Evolutionary conservation across 1,140 invertebrate species (phyloP).

Genomic region (Lordiphosa mommai): DNA sequence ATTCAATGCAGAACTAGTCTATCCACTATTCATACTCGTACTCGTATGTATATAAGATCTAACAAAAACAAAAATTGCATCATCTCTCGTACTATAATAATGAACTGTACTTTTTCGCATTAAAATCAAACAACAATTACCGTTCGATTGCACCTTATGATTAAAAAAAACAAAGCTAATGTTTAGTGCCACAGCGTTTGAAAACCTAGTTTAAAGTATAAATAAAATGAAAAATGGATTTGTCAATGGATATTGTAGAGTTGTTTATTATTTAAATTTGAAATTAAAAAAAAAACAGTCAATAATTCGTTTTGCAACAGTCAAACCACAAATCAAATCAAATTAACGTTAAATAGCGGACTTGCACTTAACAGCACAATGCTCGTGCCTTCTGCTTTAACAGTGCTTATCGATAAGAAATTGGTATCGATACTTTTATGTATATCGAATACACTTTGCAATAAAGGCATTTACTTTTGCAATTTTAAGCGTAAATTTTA

Average conservation of each 20-base stretch:
- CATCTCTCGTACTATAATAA: too few relatives aligned
- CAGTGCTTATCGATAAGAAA: too few relatives aligned
- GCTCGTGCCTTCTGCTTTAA: too few relatives aligned
- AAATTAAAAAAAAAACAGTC: too few relatives aligned
- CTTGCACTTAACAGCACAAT: too few relatives aligned
- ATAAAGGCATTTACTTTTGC: too few relatives aligned
- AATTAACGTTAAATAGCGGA: too few relatives aligned
- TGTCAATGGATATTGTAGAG: background rate
- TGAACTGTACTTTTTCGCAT: constrained; percentile 28
- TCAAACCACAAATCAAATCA: too few relatives aligned
- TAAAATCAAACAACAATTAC: constrained; percentile 10
- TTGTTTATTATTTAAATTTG: background rate
- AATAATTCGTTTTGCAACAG: too few relatives aligned
- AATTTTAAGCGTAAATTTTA: too few relatives aligned
- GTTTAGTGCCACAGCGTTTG: constrained; percentile 67
- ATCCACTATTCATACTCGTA: constrained; percentile 31
- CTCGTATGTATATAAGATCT: constrained; percentile 9
- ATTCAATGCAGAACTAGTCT: constrained; percentile 55
- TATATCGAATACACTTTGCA: too few relatives aligned
- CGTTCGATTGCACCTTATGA: constrained; percentile 53
- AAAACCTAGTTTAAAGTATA: constrained; percentile 49
- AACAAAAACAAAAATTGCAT: constrained; percentile 29
- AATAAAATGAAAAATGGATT: constrained; percentile 54
- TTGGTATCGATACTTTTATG: too few relatives aligned
- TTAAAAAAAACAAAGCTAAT: constrained; percentile 33